Evolutionary conservation across 1,140 invertebrate genomes (phyloP), one percentile per base, ranked within the genome.

Genomic region (Arctopsyche grandis): DNA sequence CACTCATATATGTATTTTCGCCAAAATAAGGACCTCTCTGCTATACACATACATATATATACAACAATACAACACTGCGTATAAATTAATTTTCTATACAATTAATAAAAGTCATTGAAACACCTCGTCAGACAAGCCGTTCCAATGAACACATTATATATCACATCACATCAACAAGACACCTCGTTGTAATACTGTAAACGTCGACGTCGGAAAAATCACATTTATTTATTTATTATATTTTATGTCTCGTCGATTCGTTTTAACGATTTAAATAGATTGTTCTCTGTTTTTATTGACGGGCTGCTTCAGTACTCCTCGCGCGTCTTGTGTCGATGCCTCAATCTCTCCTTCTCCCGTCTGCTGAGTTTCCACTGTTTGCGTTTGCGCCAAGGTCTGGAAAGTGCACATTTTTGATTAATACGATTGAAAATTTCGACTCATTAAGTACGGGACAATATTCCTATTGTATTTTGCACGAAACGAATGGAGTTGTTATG

Each of bases 361-460:
- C 81, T 79, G 16, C 56, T 22, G 5, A 43, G 19, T 56, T 70
- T 75, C 78, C 79, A 82, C 4, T 19, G 22, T 79, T 82, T 82
- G 9, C 81, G 79, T 26, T 80, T 80, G 1, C 77, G 58, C 79
- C 79, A 82, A 16, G 75, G 79, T 44, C 81, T 82, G 29, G n/a
- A 63, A 80, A 82, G 7, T 24, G 70, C 12, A 21, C 29, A 4
- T 56, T 71, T 12, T 46, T 52, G 16, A 52, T 52, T 7, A 38
- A 38, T 38, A 38, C 29, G 7, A 38, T 7, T 38, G 29, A 4
- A 38, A 38, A 38, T 4, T 38, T 38, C 7, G 7, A 1, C 29
- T 1, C 7, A 38, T 7, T 1, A 38, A 38, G 7, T 38, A 1
- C 7, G 1, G 29, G 7, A 38, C 29, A 38, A 38, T 7, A 7